Evolutionary conservation across 2,888 invertebrate genomes (phyloP), one percentile per base, ranked within the genome.

Genomic region (Philereme transversata): DNA sequence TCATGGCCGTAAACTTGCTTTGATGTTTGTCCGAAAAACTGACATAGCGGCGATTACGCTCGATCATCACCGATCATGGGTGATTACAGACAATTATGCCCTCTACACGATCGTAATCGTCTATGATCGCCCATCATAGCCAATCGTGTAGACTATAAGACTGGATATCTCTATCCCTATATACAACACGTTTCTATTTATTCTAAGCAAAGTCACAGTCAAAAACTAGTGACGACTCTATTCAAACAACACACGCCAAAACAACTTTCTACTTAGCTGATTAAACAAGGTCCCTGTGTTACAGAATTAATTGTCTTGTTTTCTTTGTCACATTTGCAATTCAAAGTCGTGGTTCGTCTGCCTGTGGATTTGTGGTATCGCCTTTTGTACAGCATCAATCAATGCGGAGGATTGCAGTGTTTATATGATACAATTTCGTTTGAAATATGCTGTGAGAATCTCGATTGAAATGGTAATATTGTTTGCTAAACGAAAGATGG

Each of bases 251-350:
- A 41, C 41, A 41, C 11, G 11, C 49, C 49, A 41, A 48, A 48
- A 51, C 57, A 56, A 33, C 63, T 48, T 56, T 71, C 81, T 82
- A 84, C 85, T 86, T 82, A 82, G 77, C 82, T 85, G 83, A 87
- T 86, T 83, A 84, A 85, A 86, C 82, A 85, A 79, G 78, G 79
- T 78, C 78, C 76, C 66, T 54, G 71, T 78, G 79, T 81, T 79
- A 73, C 80, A 76, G 82, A 86, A 88, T 87, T 89, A 87, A 88
- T 88, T 87, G 83, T 79, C 82, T 82, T 88, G 87, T 88, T 87
- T 88, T 86, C 87, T 87, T 87, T 86, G 82, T 74, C 71, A 71
- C 78, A 88, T 89, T 88, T 87, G 90, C 87, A 88, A 89, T 87
- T 88, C 89, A 84, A 86, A 72, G 63, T 56, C 46, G 63, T 22